Base-by-base conservation (phyloP, 1,140 invertebrate genomes). In the Anastrepha ludens region DNA sequence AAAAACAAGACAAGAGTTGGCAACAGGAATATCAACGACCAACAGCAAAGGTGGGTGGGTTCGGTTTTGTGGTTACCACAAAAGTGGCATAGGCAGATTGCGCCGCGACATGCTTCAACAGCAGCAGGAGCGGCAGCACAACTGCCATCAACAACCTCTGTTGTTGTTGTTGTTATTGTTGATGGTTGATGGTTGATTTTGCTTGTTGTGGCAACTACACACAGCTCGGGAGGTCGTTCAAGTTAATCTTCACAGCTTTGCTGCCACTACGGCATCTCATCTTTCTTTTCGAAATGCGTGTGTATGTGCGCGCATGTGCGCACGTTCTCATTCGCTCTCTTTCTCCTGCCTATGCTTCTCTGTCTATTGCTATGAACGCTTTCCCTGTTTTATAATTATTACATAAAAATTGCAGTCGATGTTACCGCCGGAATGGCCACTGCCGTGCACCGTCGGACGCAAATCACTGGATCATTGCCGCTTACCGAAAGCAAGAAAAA, bases 401-500 rank as follows among this genome's bases (percentile, higher is more conserved):
- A 29, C 74, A 81, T 55, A 81, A 81, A 81, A 58, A 58, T 74
- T 44, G 67, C 41, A 4, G 47, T 17, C 2, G 74, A 55, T 81
- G 47, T 81, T 86, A 58, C 58, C 58, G 29, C 58, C 85, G 41
- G 39, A 62, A 58, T 64, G 85, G 13, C 60, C 59, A 62, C 41
- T 50, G 44, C 41, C 41, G 44, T 20, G 44, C 50, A 13, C 74
- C 74, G 7, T 50, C 74, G 74, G 44, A 58, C 41, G 58, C 85
- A 86, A 60, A 60, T 86, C 44, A 86, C 59, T 60, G 59, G 44
- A 47, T 55, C 74, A 81, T 81, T 64, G 59, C 85, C 59, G 58
- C 29, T 64, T 81, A 81, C 17, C 74, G 44, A 81, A 81, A 55
- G 86, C 67, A 87, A 60, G 87, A 92, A 92, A 92, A 92, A 92